These are phyloP conservation scores for Leptinotarsa juncta DNA, from an alignment of 2,888 invertebrate genomes.

Conservation along the genomic window DNA sequence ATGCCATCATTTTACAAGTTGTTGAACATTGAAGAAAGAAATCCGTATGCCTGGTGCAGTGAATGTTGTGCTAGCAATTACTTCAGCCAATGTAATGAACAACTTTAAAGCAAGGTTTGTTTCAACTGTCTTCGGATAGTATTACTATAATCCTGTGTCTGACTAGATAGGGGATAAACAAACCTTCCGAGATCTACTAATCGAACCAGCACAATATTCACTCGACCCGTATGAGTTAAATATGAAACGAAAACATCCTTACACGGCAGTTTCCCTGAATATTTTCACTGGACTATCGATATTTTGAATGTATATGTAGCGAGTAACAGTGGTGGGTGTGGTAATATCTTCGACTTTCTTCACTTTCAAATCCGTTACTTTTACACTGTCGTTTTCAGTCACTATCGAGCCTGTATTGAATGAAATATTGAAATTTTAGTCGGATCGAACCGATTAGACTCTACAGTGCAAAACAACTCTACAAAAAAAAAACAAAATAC, in stretches of 20 bases:
- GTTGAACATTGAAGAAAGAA: slow-evolving; percentile 10
- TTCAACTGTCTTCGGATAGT: background rate
- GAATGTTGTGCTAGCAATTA: background rate
- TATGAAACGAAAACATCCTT: slow-evolving; percentile 37
- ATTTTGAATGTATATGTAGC: slow-evolving; percentile 64
- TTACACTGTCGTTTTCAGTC: slow-evolving; percentile 52
- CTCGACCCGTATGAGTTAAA: background rate
- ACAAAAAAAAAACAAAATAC: slow-evolving; percentile 38
- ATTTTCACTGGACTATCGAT: slow-evolving; percentile 64
- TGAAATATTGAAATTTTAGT: slow-evolving; percentile 27
- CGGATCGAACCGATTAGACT: slow-evolving; percentile 39
- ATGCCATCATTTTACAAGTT: background rate
- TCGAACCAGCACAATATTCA: background rate
- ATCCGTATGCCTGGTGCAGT: background rate
- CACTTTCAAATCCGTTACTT: slow-evolving; percentile 55
- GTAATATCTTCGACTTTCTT: slow-evolving; percentile 58
- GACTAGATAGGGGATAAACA: background rate
- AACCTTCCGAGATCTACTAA: background rate
- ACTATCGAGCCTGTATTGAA: slow-evolving; percentile 55
- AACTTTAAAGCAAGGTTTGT: background rate
- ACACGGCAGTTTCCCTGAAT: slow-evolving; percentile 65
- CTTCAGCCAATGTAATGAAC: background rate
- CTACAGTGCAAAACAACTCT: slow-evolving; percentile 45
- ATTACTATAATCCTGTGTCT: background rate
- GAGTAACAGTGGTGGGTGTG: slow-evolving; percentile 55